Base-by-base conservation (phyloP, 2,888 invertebrate genomes). In the Cepaea hortensis region DNA sequence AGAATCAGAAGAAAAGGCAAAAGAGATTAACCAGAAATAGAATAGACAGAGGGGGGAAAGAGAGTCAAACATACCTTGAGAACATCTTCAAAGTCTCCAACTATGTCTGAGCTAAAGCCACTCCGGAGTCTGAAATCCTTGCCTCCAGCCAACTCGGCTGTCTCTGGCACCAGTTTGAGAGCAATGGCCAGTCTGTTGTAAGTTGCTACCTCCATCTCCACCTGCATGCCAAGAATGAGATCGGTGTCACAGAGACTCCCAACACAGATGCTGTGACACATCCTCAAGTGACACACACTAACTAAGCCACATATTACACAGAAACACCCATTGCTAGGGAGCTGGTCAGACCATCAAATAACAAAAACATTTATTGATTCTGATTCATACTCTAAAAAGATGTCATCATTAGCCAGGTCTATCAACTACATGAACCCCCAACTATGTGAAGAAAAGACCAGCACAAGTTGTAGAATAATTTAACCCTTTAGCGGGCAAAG, bases 81-180 rank as follows among this genome's bases (percentile, higher is more conserved):
- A 9, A 81, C 86, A 70, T 88, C 86, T 15, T 87, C 88, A 85
- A 91, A 91, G 61, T 89, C 87, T 13, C 87, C 87, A 18, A 84
- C 87, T 82, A 88, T 88, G 11, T 84, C 82, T 48, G 89, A 89
- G 2, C 73, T 76, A 87, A 88, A 86, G 1, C 89, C 87, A 62
- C 90, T 82, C 46, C 90, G 90, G 85, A 93, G 88, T 82, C 93
- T 92, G 82, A 90, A 93, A 85, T 93, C 93, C n/a, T 91, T 89
- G 46, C 93, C 93, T 23, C 88, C 89, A 18, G 93, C 92, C 85
- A 93, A 91, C 76, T 93, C 92, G 18, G 93, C 93, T 23, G 91
- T 88, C 9, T 90, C 84, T 13, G 93, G 93, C 20, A 93, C 91
- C 76, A 93, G 88, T 72, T 92, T 92, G 61, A 93, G 88, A 61